These are phyloP conservation scores for Callosobruchus maculatus DNA, from an alignment of 2,888 invertebrate genomes.

Conservation along the genomic window DNA sequence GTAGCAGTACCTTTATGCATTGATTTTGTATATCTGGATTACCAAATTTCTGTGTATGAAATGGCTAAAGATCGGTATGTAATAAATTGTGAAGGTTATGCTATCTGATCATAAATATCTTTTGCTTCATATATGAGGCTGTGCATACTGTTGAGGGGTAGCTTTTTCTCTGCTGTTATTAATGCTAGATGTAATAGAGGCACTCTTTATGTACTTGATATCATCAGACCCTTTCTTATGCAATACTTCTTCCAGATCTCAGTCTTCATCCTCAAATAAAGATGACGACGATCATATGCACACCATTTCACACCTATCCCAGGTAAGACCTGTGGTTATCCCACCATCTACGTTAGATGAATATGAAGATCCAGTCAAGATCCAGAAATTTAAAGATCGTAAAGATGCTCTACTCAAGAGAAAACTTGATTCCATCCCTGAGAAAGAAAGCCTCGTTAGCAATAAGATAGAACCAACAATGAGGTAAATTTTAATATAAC, in stretches of 20 bases:
- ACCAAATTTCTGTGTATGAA: slow-evolving; percentile 5
- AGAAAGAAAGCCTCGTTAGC: slow-evolving; percentile 21
- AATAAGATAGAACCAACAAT: slow-evolving; percentile 27
- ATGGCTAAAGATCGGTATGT: slow-evolving; percentile 1
- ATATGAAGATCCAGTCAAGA: slow-evolving; percentile 22
- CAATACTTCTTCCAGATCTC: neutral
- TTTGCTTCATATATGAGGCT: too few species aligned
- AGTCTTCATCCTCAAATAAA: neutral
- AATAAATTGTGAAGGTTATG: neutral
- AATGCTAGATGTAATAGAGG: too few species aligned
- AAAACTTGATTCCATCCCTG: slow-evolving; percentile 16
- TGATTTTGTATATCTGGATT: neutral
- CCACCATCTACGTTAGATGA: neutral
- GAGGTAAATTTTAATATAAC: slow-evolving; percentile 18
- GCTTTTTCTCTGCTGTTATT: too few species aligned
- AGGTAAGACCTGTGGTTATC: too few species aligned
- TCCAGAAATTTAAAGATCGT: slow-evolving; percentile 20
- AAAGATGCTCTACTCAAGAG: slow-evolving; percentile 6
- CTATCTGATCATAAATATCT: neutral
- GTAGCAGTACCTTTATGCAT: neutral
- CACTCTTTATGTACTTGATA: too few species aligned
- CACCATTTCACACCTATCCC: neutral
- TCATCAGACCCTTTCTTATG: too few species aligned
- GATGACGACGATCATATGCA: neutral
- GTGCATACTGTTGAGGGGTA: too few species aligned